These are phyloP conservation scores for Pseudococcus longispinus DNA, from an alignment of 2,888 invertebrate species.

Conservation along the genomic window DNA sequence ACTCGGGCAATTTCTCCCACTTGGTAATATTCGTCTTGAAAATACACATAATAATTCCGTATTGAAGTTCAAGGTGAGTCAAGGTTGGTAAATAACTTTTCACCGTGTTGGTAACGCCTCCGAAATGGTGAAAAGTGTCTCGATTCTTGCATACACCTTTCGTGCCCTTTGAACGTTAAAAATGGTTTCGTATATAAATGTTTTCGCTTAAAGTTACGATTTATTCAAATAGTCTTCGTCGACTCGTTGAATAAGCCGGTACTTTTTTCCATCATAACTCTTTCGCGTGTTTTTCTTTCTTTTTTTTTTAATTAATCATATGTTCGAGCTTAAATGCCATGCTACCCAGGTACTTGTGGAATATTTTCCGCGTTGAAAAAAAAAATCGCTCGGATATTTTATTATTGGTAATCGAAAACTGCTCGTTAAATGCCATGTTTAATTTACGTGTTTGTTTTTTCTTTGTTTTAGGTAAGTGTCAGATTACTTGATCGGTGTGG, in stretches of 20 bases:
- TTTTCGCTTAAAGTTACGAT: neutral
- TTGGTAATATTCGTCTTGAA: neutral
- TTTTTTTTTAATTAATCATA: constrained; percentile 25
- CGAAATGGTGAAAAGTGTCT: constrained; percentile 28
- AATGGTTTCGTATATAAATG: neutral
- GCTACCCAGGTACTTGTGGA: neutral
- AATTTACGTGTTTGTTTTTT: neutral
- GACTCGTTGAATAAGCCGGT: neutral
- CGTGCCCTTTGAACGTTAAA: constrained; percentile 37
- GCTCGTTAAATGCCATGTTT: neutral
- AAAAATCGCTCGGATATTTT: neutral
- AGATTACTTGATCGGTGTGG: neutral
- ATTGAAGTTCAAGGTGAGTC: constrained; percentile 44
- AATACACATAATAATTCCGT: constrained; percentile 17
- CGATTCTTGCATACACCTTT: constrained; percentile 17
- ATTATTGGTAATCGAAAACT: neutral
- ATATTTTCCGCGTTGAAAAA: neutral
- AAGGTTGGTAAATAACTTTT: constrained; percentile 35
- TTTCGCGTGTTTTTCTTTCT: neutral
- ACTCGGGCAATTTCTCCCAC: constrained; percentile 15
- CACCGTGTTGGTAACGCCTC: constrained; percentile 23
- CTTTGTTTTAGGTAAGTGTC: constrained; percentile 36
- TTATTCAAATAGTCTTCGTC: neutral
- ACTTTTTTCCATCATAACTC: neutral
- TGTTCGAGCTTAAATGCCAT: constrained; percentile 29